Evolutionary conservation across 1,140 invertebrate genomes (phyloP).

Genomic region (Aphelenchoides avenae): DNA sequence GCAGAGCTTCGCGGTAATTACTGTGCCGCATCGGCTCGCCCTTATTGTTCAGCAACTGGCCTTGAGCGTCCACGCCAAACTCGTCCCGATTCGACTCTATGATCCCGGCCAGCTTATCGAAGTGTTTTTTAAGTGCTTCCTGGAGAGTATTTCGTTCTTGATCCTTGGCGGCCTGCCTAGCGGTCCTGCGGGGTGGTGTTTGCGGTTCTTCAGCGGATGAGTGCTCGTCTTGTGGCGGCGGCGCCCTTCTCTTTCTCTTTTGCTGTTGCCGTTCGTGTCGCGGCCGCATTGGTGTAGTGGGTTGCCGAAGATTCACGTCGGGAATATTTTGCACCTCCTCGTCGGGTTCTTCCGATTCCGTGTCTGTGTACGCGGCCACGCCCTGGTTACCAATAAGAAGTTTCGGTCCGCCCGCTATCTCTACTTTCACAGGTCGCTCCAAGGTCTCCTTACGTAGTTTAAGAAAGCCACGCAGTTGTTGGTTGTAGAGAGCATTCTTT

Average conservation of each 20-base stretch:
- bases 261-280: neutral
- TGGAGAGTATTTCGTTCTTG: neutral
- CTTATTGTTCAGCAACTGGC: neutral
- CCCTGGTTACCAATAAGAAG: neutral
- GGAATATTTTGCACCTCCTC: neutral
- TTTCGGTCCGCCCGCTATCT: neutral
- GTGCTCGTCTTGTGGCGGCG: no score
- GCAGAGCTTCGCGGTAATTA: neutral
- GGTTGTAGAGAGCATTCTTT: conserved; percentile 14
- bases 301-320: no score
- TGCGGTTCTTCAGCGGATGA: no score
- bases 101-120: neutral
- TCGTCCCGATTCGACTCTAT: neutral
- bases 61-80: neutral
- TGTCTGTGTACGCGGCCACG: neutral
- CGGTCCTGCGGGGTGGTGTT: no score
- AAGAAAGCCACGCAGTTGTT: conserved; percentile 10
- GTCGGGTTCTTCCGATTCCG: conserved; percentile 2
- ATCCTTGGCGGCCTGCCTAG: neutral
- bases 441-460: conserved; percentile 8
- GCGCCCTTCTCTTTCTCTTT: conserved; percentile 1
- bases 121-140: neutral
- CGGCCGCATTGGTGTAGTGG: neutral
- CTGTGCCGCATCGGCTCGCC: neutral
- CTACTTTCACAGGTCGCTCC: conserved; percentile 4